These are phyloP conservation scores for Riptortus pedestris DNA, from an alignment of 1,140 invertebrate genomes.

Conservation along the genomic window DNA sequence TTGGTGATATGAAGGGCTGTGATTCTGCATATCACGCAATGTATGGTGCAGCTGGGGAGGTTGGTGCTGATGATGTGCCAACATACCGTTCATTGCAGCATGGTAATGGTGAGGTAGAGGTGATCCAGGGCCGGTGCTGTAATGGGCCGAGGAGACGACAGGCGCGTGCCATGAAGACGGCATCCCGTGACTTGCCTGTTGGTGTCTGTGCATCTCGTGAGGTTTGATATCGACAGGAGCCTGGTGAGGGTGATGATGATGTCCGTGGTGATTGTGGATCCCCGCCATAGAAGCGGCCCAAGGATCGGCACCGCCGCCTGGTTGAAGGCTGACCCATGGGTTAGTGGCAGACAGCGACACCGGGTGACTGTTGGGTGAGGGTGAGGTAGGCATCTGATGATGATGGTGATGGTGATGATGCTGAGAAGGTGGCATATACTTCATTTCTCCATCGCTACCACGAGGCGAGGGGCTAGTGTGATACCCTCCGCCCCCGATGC, in stretches of 20 bases:
- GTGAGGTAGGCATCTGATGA: slow-evolving; percentile 50
- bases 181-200: slow-evolving; percentile 44
- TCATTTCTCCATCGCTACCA: slow-evolving; percentile 78
- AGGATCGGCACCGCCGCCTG: slow-evolving; percentile 52
- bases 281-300: slow-evolving; percentile 62
- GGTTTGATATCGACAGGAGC: slow-evolving; percentile 40
- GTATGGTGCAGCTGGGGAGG: slow-evolving; percentile 59
- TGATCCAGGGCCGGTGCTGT: slow-evolving; percentile 57
- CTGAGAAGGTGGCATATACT: slow-evolving; percentile 75
- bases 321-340: slow-evolving; percentile 73
- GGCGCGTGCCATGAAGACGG: slow-evolving; percentile 72
- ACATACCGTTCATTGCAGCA: slow-evolving; percentile 72
- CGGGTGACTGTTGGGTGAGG: slow-evolving; percentile 50
- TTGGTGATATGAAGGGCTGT: slow-evolving; percentile 50
- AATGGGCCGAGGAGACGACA: slow-evolving; percentile 68
- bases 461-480: slow-evolving; percentile 61
- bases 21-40: slow-evolving; percentile 46
- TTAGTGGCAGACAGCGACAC: slow-evolving; percentile 49
- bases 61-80: slow-evolving; percentile 51
- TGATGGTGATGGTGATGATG: slow-evolving; percentile 63
- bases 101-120: slow-evolving; percentile 70
- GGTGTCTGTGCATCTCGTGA: slow-evolving; percentile 40
- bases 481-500: slow-evolving; percentile 49
- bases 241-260: slow-evolving; percentile 50
- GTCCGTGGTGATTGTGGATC: slow-evolving; percentile 54